phyloP scores from a whole-genome alignment of 2,888 invertebrate genomes.

The Folsomia manolachei region DNA sequence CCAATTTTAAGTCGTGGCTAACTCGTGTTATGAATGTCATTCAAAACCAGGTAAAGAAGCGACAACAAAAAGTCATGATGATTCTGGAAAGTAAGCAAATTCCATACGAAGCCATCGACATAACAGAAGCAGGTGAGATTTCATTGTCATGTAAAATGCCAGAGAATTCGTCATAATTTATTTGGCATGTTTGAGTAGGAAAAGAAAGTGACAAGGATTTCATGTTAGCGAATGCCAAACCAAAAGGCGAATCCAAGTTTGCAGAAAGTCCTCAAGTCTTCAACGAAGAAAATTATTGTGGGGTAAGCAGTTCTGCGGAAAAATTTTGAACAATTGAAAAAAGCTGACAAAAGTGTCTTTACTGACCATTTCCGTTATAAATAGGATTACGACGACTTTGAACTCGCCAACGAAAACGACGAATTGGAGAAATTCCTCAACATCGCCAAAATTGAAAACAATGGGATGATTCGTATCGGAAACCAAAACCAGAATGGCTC shows the following conservation, averaged over 20 bases:
- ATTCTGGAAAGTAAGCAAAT: slow-evolving; percentile 88
- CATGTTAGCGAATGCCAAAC: slow-evolving; percentile 75
- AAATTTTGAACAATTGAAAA: background rate
- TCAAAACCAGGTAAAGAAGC: slow-evolving; percentile 93
- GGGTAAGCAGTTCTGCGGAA: slow-evolving; percentile 63
- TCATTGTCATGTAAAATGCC: background rate
- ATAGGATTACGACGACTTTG: slow-evolving; percentile 90
- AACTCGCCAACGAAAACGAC: slow-evolving; percentile 85
- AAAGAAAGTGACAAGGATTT: slow-evolving; percentile 82
- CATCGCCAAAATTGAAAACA: slow-evolving; percentile 54
- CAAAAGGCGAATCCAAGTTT: slow-evolving; percentile 66
- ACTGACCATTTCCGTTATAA: too few species aligned
- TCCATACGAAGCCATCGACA: slow-evolving; percentile 85
- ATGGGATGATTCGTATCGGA: too few species aligned
- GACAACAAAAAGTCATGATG: slow-evolving; percentile 90
- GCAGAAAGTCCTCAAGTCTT: slow-evolving; percentile 92
- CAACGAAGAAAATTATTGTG: slow-evolving; percentile 86
- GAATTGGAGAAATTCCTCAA: slow-evolving; percentile 84
- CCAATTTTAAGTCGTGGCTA: background rate
- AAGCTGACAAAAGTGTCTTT: too few species aligned
- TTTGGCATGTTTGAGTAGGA: background rate
- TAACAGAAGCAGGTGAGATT: slow-evolving; percentile 76
- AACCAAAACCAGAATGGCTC: slow-evolving; percentile 4
- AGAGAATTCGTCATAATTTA: background rate
- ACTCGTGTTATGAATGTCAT: slow-evolving; percentile 52